Evolutionary conservation across 2,113 vertebrate genomes (phyloP).

Genomic region (Catharus minimus): DNA sequence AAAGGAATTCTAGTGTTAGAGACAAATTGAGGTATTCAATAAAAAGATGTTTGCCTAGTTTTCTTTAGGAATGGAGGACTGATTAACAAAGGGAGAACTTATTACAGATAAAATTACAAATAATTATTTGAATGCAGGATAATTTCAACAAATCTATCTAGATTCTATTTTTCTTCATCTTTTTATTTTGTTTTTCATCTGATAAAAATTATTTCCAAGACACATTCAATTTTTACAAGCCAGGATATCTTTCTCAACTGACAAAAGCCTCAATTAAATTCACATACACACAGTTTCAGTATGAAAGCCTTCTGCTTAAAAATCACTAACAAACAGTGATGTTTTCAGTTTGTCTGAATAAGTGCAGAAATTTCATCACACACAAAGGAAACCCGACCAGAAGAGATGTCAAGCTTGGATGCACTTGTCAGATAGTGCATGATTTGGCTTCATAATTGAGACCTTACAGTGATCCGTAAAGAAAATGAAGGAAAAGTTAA

Average conservation of each 20-base stretch:
- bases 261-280: constrained; percentile 20
- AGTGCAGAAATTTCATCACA: constrained; percentile 28
- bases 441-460: constrained; percentile 26
- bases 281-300: background rate
- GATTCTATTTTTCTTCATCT: background rate
- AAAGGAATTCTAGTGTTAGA: background rate
- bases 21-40: background rate
- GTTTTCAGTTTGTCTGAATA: constrained; percentile 8
- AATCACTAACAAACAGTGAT: constrained; percentile 23
- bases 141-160: background rate
- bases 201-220: background rate
- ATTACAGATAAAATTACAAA: background rate
- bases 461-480: background rate
- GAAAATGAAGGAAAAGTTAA: background rate
- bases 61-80: background rate
- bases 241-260: background rate
- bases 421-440: constrained; percentile 24
- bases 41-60: background rate
- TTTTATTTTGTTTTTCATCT: background rate
- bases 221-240: background rate
- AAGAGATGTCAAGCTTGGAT: background rate
- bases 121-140: background rate
- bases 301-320: constrained; percentile 15
- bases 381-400: constrained; percentile 29
- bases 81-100: background rate